Evolutionary conservation across 2,113 vertebrate species (phyloP).

Genomic region (Austrofundulus limnaeus): DNA sequence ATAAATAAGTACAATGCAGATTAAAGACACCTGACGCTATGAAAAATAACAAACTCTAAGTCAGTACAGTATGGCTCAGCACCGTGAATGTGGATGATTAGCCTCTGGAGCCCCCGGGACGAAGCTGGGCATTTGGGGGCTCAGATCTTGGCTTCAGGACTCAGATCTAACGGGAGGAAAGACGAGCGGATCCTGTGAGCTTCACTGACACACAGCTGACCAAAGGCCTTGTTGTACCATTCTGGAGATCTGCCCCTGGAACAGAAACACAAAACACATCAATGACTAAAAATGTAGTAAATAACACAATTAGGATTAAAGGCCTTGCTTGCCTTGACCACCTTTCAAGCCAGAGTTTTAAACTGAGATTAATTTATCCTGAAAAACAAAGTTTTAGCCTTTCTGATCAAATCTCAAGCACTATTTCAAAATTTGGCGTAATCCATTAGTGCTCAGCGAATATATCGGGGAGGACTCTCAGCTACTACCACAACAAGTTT

Average conservation of each 20-base stretch:
- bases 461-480: no score
- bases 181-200: constrained; percentile 90
- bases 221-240: constrained; percentile 97
- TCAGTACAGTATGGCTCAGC: constrained; percentile 45
- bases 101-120: not conserved
- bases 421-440: no score
- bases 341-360: no score
- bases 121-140: constrained; percentile 17
- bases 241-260: constrained; percentile 92
- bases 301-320: not conserved
- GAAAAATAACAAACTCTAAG: constrained; percentile 4
- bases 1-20: constrained; percentile 35
- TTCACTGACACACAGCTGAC: constrained; percentile 89
- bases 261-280: constrained; percentile 1
- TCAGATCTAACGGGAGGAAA: constrained; percentile 84
- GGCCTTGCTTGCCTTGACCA: no score
- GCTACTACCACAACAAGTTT: no score
- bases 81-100: constrained; percentile 30
- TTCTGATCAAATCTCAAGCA: no score
- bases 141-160: constrained; percentile 91
- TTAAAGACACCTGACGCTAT: constrained; percentile 5
- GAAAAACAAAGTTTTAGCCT: no score
- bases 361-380: no score
- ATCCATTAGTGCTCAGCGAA: no score
- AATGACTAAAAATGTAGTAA: not conserved